Base-by-base conservation (phyloP, 2,113 vertebrate genomes). In the Spea multiplicata region DNA sequence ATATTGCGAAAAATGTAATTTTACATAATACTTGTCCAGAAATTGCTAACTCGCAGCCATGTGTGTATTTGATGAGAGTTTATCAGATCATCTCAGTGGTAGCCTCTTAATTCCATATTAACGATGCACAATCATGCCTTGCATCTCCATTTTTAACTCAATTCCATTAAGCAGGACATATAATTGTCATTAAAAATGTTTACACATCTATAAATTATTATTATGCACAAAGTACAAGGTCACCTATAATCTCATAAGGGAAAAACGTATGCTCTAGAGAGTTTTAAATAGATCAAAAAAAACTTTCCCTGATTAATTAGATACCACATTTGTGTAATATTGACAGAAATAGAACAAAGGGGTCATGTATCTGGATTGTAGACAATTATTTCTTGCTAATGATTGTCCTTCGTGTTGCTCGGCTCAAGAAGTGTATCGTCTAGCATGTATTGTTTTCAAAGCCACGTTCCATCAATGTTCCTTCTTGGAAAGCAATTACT, bases 141-240 rank as follows among this genome's bases (percentile, higher is more conserved):
- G 57, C 8, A 47, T 85, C 86, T 83, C 73, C 83, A 17, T 46
- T 78, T 83, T 82, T 44, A 1, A 5, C 59, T 73, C 67, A 84
- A 81, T 85, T 86, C 88, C 69, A 84, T 85, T 88, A 88, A 83
- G 68, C 72, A 73, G 13, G 13, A 80, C 78, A 81, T 84, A 73
- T 85, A 87, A 86, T 74, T 86, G 83, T 85, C 85, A 76, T 74
- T 82, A 82, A 81, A 84, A 91, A 86, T 3, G 44, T 87, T 86
- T 90, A 84, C 81, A 84, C 81, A 44, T 83, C 80, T 64, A 83
- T 83, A 87, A 87, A 83, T 84, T 80, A 81, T 84, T 87, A 84
- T 86, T 84, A 86, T 76, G n/a, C 8, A 77, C 84, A 81, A 9
- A 77, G 16, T 16, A 61, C 77, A 85, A 89, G 78, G 85, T 86